These are phyloP conservation scores for Lerema accius DNA, from an alignment of 1,140 invertebrate species.

Conservation along the genomic window DNA sequence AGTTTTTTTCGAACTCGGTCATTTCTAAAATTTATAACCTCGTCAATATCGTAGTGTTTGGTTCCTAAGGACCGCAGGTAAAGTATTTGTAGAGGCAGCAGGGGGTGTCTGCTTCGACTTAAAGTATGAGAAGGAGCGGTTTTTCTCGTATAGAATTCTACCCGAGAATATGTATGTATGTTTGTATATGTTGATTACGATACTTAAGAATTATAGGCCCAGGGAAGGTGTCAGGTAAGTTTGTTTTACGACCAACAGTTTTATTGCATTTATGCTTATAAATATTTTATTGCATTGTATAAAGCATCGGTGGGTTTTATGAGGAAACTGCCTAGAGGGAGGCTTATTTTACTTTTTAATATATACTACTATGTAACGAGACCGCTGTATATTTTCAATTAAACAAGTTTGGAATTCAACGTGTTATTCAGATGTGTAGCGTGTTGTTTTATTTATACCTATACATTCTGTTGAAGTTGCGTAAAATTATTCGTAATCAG, in stretches of 20 bases:
- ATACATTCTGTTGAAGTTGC: no score
- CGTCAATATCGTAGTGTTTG: constrained; percentile 69
- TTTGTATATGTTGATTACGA: constrained; percentile 25
- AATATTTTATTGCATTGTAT: constrained; percentile 33
- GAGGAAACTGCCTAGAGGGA: constrained; percentile 17
- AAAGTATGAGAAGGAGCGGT: constrained; percentile 53
- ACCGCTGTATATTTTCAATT: not conserved
- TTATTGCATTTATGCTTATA: constrained; percentile 36
- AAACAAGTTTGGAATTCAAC: not conserved
- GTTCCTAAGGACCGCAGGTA: constrained; percentile 70
- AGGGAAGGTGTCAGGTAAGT: constrained; percentile 31
- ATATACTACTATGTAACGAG: constrained; percentile 6
- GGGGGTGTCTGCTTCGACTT: constrained; percentile 61
- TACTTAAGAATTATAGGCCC: constrained; percentile 32
- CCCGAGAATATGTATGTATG: not conserved
- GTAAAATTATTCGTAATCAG: no score
- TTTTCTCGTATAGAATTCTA: constrained; percentile 16
- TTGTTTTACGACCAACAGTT: constrained; percentile 35
- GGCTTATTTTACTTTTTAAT: constrained; percentile 25
- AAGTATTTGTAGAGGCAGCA: constrained; percentile 67
- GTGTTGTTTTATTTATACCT: no score
- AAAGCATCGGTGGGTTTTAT: constrained; percentile 25
- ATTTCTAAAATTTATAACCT: constrained; percentile 69
- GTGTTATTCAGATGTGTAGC: no score
- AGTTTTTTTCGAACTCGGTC: constrained; percentile 64